Base-by-base conservation (phyloP, 53 echinoderm and acorn worm species). In the Holothuria scabra region DNA sequence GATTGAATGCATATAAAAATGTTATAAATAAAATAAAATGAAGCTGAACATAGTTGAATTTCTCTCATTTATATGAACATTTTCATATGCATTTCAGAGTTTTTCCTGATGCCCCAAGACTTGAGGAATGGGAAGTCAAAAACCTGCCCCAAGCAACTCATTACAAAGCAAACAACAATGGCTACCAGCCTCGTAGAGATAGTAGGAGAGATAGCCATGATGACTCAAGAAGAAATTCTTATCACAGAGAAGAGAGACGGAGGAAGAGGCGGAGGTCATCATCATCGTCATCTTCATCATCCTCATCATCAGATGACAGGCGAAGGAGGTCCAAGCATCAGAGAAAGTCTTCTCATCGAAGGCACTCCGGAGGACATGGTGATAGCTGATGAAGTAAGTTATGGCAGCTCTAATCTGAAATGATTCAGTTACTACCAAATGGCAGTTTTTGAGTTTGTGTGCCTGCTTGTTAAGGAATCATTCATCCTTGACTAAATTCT, bases 71-170 rank as follows among this genome's bases (percentile, higher is more conserved):
- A n/a, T n/a, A n/a, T n/a, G n/a, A 9, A 21, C 1, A 56, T 26
- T 49, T 46, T 76, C 23, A 63, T 81, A 8, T 33, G 20, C 21
- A n/a, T 66, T 82, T 49, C 85, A 95, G 96, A 80, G 96, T 95
- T 30, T 91, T 93, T 72, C 91, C 93, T 33, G 91, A 95, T 72
- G 96, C 96, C 18, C 96, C 96, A 12, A 84, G 96, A 29, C 74
- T 92, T 25, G 89, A 86, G 28, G 70, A 86, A 33, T 81, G 62
- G 62, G 82, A 81, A 34, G 82, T 81, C 12, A 28, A 63, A 12
- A 38, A 61, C 23, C 65, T 64, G 38, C 82, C 82, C 19, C 78
- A 78, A 30, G 82, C 82, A 10, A 81, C 62, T 64, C 82, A 81
- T 37, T 81, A 46, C 82, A 81, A 81, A 64, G 14, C 82, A 22